phyloP scores from a whole-genome alignment of 1,140 invertebrate species.

The Zaprionus tsacasi region DNA sequence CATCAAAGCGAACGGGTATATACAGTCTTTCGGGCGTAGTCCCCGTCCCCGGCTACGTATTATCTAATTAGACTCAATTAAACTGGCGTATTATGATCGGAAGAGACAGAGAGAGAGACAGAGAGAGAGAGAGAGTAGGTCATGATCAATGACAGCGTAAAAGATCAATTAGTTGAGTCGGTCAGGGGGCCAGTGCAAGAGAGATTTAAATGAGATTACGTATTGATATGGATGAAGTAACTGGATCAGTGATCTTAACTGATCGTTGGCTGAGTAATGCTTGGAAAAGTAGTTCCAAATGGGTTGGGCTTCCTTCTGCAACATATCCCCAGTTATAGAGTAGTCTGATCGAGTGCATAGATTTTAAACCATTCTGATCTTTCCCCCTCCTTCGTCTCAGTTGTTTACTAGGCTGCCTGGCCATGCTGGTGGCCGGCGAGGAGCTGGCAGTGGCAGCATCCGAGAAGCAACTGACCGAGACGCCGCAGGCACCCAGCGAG shows the following conservation, averaged over 20 bases:
- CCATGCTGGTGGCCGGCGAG: slow-evolving; percentile 46
- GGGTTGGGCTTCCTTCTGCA: too few species aligned
- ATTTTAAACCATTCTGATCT: neutral
- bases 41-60: slow-evolving; percentile 14
- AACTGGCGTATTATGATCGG: neutral
- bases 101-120: neutral
- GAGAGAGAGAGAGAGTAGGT: slow-evolving; percentile 13
- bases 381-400: slow-evolving; percentile 12
- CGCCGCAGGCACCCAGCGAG: slow-evolving; percentile 2
- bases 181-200: neutral
- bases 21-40: slow-evolving; percentile 20
- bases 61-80: slow-evolving; percentile 20
- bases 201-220: neutral
- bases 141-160: slow-evolving; percentile 16
- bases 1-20: slow-evolving; percentile 13
- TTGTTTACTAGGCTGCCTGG: slow-evolving; percentile 56
- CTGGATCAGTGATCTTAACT: too few species aligned
- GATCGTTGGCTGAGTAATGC: too few species aligned
- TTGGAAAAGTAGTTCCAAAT: too few species aligned
- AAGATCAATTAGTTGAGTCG: neutral
- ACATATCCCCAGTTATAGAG: too few species aligned
- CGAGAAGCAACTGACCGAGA: slow-evolving; percentile 11
- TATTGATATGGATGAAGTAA: neutral
- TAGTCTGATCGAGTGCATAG: too few species aligned
- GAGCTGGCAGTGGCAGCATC: slow-evolving; percentile 12